These are phyloP conservation scores for Chaetodon auriga DNA, from an alignment of 2,113 vertebrate species.

Conservation along the genomic window DNA sequence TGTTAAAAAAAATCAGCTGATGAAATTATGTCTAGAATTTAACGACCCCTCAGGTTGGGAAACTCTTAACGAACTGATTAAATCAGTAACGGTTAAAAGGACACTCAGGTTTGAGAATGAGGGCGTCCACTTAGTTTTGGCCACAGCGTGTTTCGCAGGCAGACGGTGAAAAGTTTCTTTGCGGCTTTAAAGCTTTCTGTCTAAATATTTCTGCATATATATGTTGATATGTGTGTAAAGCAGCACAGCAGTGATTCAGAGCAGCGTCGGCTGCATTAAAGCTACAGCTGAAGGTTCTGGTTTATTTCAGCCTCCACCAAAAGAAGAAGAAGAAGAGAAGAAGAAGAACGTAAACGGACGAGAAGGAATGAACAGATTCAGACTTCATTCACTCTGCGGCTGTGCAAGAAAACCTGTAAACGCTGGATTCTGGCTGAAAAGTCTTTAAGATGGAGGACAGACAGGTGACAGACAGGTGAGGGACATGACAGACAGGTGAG, in stretches of 20 bases:
- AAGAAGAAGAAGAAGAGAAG: background rate
- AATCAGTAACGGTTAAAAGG: background rate
- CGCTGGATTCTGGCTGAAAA: background rate
- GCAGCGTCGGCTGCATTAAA: background rate
- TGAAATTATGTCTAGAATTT: too few relatives aligned
- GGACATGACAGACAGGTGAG: background rate
- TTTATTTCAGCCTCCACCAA: too few relatives aligned
- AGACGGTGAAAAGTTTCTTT: background rate
- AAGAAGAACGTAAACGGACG: background rate
- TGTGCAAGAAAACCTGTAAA: background rate
- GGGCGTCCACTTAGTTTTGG: conserved; percentile 24
- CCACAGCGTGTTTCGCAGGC: background rate
- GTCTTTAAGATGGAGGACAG: background rate
- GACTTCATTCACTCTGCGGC: background rate
- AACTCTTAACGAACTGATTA: too few relatives aligned
- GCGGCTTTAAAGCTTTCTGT: background rate
- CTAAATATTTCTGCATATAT: background rate
- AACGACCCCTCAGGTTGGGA: too few relatives aligned
- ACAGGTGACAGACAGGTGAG: background rate
- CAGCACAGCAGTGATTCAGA: background rate
- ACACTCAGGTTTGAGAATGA: background rate
- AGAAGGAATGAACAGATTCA: background rate
- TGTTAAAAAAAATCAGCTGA: too few relatives aligned
- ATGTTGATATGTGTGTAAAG: background rate
- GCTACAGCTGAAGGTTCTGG: background rate